Evolutionary conservation across 2,797 vertebrate genomes (phyloP).

Genomic region (Spea hammondii): DNA sequence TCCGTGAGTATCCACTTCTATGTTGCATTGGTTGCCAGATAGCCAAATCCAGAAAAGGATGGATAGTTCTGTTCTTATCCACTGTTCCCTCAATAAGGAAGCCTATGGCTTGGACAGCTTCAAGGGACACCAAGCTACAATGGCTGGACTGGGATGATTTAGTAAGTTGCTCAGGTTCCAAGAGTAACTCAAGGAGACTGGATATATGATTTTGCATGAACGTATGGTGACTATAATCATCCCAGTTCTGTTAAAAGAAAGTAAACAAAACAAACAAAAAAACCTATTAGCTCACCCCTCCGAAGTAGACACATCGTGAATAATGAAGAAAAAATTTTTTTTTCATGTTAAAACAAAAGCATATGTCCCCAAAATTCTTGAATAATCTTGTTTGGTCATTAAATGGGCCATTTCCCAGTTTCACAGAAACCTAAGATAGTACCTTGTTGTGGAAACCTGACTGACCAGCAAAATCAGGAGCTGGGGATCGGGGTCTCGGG

Average conservation of each 20-base stretch:
- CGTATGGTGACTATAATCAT: conserved; percentile 83
- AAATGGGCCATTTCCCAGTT: no score
- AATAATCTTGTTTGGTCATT: no score
- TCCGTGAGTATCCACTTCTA: conserved; percentile 76
- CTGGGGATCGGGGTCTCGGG: conserved; percentile 70
- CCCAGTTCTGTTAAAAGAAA: conserved; percentile 81
- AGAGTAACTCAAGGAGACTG: conserved; percentile 84
- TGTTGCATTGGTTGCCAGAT: conserved; percentile 73
- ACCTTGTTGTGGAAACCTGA: conserved; percentile 85
- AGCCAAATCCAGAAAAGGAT: conserved; percentile 79
- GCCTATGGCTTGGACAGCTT: conserved; percentile 77
- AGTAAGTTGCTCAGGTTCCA: conserved; percentile 82
- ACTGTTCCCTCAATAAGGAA: conserved; percentile 85
- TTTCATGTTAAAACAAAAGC: no score
- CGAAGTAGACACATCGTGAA: no score
- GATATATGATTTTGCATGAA: conserved; percentile 83
- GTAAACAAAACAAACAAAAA: not conserved
- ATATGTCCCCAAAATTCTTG: no score
- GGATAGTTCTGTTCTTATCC: conserved; percentile 63
- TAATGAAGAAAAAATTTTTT: no score
- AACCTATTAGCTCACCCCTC: no score
- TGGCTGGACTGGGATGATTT: conserved; percentile 68
- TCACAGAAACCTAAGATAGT: not conserved
- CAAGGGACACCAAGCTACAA: conserved; percentile 74
- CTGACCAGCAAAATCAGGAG: conserved; percentile 75